Conservation (phyloP, 2,888 invertebrate genomes). For the Caenorhabditis sp. region DNA sequence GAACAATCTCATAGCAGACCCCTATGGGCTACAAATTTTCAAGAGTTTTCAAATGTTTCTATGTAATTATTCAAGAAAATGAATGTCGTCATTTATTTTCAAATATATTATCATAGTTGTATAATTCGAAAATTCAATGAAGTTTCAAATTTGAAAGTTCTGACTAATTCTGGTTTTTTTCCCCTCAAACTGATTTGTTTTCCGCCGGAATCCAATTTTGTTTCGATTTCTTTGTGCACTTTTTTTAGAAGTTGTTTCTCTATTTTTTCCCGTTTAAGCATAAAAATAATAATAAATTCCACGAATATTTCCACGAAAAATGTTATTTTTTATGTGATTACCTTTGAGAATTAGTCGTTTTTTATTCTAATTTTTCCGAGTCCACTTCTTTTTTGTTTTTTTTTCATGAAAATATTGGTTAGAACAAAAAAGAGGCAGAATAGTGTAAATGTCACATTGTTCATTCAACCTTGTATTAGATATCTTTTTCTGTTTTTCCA, state of each 20-base stretch:
- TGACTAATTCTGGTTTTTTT: too few relatives aligned
- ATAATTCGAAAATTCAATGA: too few relatives aligned
- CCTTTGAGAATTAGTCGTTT: not conserved
- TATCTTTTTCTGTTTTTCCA: not conserved
- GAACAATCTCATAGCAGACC: too few relatives aligned
- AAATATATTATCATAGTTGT: too few relatives aligned
- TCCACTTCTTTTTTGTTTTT: not conserved
- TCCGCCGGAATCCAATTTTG: not conserved
- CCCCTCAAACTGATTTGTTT: too few relatives aligned
- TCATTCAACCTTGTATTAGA: not conserved
- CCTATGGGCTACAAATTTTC: too few relatives aligned
- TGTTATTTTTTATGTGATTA: not conserved
- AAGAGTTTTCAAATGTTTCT: too few relatives aligned
- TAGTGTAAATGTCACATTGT: slow-evolving; percentile 1
- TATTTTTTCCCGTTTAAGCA: not conserved
- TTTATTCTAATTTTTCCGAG: not conserved
- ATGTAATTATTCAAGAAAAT: too few relatives aligned
- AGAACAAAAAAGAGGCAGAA: not conserved
- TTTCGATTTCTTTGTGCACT: not conserved
- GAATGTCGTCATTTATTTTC: too few relatives aligned
- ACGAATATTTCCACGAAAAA: too few relatives aligned
- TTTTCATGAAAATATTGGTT: not conserved
- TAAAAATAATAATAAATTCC: not conserved
- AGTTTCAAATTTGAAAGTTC: too few relatives aligned
- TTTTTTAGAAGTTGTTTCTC: not conserved